phyloP scores from a whole-genome alignment of 2,113 vertebrate genomes.

The Seriola aureovittata region DNA sequence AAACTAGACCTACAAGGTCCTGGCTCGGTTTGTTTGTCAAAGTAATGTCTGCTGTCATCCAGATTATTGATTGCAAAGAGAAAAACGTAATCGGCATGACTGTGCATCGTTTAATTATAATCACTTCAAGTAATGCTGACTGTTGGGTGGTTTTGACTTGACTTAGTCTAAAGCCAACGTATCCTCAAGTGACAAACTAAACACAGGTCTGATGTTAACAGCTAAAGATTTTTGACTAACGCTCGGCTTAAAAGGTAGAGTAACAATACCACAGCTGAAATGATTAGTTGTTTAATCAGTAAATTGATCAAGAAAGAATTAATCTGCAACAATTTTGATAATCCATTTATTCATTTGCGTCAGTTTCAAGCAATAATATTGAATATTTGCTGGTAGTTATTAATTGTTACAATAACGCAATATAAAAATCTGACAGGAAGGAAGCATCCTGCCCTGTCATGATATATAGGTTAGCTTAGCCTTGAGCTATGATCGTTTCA shows the following conservation, averaged over 20 bases:
- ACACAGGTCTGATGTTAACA: neutral
- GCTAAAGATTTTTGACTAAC: too few relatives aligned
- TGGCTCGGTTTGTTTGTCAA: neutral
- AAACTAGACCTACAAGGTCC: neutral
- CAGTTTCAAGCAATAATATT: neutral
- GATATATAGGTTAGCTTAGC: too few relatives aligned
- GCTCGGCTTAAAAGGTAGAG: too few relatives aligned
- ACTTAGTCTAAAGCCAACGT: too few relatives aligned
- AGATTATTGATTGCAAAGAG: neutral
- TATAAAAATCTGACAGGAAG: slow-evolving; percentile 1
- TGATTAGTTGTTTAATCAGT: too few relatives aligned
- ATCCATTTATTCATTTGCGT: too few relatives aligned
- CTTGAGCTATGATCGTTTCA: too few relatives aligned
- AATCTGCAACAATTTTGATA: too few relatives aligned
- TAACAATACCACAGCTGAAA: neutral
- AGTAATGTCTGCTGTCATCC: neutral
- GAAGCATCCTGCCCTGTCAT: neutral
- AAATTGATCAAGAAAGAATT: too few relatives aligned
- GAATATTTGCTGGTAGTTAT: neutral
- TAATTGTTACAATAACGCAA: neutral
- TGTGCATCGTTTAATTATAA: neutral
- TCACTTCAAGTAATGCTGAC: neutral
- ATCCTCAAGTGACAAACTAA: neutral
- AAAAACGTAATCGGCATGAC: too few relatives aligned
- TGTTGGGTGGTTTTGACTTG: too few relatives aligned